phyloP scores from a whole-genome alignment of 2,113 vertebrate species.

The Cygnus atratus region DNA sequence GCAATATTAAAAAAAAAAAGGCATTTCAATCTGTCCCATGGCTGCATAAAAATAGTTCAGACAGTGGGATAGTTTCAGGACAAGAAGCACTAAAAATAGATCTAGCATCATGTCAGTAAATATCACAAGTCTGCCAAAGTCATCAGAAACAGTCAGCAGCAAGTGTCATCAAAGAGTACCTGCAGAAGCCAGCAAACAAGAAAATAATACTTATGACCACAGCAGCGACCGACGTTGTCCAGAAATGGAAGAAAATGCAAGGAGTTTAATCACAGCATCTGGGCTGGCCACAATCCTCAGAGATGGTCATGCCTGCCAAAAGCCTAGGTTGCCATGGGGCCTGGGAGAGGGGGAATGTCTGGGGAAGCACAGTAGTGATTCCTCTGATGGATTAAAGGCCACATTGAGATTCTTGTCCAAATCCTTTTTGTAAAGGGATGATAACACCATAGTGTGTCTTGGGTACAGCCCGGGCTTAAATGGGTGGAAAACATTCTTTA shows the following conservation, averaged over 20 bases:
- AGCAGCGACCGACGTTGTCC: background rate
- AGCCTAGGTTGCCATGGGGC: background rate
- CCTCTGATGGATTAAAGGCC: background rate
- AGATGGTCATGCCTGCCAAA: background rate
- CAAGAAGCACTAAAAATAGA: background rate
- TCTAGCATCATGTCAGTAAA: background rate
- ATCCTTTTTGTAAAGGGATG: background rate
- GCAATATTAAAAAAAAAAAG: background rate
- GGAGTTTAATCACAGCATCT: constrained; percentile 4
- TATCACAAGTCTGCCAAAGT: background rate
- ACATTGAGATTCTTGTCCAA: background rate
- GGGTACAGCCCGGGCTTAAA: background rate
- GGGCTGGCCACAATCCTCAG: background rate
- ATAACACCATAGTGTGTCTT: background rate
- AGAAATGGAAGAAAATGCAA: background rate
- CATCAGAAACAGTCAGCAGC: background rate
- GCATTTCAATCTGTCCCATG: background rate
- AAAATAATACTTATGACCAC: constrained; percentile 2
- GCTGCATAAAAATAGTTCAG: background rate
- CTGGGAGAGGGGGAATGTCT: background rate
- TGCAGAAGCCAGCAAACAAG: background rate
- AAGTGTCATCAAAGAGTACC: background rate
- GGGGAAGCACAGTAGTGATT: background rate
- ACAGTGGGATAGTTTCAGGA: background rate
- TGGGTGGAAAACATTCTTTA: background rate